These are phyloP conservation scores for Dipodomys merriami DNA, from an alignment of 2,113 vertebrate genomes.

Conservation along the genomic window DNA sequence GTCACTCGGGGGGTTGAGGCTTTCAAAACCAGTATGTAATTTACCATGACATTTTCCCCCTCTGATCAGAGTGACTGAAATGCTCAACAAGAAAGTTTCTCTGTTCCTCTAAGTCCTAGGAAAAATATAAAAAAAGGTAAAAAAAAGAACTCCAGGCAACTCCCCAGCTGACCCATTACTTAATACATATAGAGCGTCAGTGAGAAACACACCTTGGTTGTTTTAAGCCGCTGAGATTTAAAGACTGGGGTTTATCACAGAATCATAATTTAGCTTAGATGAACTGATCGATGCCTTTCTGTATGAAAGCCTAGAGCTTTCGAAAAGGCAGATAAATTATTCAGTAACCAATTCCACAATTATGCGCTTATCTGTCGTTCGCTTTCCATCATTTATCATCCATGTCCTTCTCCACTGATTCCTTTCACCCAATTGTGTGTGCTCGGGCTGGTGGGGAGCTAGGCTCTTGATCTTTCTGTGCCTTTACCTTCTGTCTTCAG, in stretches of 20 bases:
- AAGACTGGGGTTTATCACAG: neutral
- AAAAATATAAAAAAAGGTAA: neutral
- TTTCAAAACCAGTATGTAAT: neutral
- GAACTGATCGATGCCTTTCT: neutral
- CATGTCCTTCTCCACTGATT: neutral
- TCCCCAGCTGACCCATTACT: neutral
- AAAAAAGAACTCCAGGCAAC: neutral
- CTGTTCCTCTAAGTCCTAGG: neutral
- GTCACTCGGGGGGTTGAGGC: neutral
- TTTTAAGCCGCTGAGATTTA: constrained; percentile 17
- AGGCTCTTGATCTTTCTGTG: neutral
- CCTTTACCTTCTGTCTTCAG: neutral
- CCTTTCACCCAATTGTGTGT: neutral
- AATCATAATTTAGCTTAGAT: neutral
- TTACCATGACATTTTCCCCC: neutral
- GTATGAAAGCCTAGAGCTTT: constrained; percentile 6
- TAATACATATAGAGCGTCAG: neutral
- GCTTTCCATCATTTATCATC: neutral
- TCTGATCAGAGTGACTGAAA: neutral
- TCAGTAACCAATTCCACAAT: neutral
- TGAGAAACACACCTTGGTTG: constrained; percentile 22
- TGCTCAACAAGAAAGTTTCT: neutral
- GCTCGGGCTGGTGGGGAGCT: neutral
- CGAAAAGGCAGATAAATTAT: neutral
- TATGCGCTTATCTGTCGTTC: neutral